These are phyloP conservation scores for Fragum whitleyi DNA, from an alignment of 2,888 invertebrate genomes.

Conservation along the genomic window DNA sequence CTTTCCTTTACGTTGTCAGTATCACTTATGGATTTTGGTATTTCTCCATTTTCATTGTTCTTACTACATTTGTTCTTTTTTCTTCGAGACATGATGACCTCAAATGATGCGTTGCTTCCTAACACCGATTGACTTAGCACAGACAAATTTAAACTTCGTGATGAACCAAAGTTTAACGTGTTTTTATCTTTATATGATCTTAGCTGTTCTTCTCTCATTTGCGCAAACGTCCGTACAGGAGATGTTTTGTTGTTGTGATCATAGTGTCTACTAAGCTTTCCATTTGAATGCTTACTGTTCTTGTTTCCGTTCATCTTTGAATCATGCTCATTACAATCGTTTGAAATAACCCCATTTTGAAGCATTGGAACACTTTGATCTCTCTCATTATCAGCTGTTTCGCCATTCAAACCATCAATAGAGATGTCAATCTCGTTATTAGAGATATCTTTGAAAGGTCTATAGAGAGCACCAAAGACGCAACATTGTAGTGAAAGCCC, in stretches of 20 bases:
- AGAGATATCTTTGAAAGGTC: slow-evolving; percentile 17
- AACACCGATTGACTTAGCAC: slow-evolving; percentile 35
- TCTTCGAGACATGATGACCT: slow-evolving; percentile 25
- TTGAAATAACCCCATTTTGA: background rate
- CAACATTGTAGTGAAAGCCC: slow-evolving; percentile 42
- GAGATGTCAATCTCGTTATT: background rate
- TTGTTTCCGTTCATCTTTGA: background rate
- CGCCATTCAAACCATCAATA: background rate
- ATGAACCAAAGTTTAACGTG: background rate
- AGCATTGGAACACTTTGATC: slow-evolving; percentile 2
- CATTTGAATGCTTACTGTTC: background rate
- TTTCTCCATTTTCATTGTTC: background rate
- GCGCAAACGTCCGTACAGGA: slow-evolving; percentile 33
- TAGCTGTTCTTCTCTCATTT: slow-evolving; percentile 43
- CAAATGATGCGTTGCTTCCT: slow-evolving; percentile 55
- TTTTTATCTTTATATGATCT: background rate
- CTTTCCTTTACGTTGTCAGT: background rate
- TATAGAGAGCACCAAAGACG: slow-evolving; percentile 30
- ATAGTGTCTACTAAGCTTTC: background rate
- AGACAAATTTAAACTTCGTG: slow-evolving; percentile 33
- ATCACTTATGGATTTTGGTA: background rate
- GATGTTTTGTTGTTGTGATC: background rate
- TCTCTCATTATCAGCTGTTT: background rate
- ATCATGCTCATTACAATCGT: background rate
- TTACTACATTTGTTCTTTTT: background rate